Base-by-base conservation (phyloP, 2,113 vertebrate species). In the Notothenia coriiceps region DNA sequence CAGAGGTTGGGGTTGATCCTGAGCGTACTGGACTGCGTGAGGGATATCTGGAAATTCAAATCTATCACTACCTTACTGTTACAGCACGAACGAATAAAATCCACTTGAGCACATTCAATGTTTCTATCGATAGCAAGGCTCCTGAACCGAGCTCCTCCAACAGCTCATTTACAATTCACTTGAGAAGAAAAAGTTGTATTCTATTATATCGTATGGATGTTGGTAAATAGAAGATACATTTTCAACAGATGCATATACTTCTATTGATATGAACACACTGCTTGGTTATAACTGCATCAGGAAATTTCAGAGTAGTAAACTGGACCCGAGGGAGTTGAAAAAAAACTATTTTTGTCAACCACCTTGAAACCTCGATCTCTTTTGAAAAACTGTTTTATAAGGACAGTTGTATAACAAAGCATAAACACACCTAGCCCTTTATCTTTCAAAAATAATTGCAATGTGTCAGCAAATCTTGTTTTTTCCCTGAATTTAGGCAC, bases 1-100 rank as follows among this genome's bases (percentile, higher is more conserved):
- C 79, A 77, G 85, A 87, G 87, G 83, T 88, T 88, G 82, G 74
- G 82, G 50, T 86, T 87, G 78, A 84, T 92, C 90, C 86, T 76
- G 77, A 61, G 62, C n/a, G 57, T 79, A n/a, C 65, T 57, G 79
- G 77, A 82, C 86, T 65, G 66, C 54, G 5, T 67, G 82, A 79
- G 74, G 75, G 70, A 65, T 74, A 63, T 85, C 62, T 86, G 80
- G 70, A 87, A 80, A 87, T 84, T 83, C 63, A 91, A 86, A 91
- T 85, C 54, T 50, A 17, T 63, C 79, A 61, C 57, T 10, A 17
- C 63, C 52, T 85, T 68, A 67, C 65, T 69, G 78, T 86, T 54
- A 82, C 15, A 43, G 52, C 63, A 62, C 59, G 3, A 10, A 22
- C 18, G 64, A 46, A 50, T n/a, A 29, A 54, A 65, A 65, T 29